phyloP scores from a whole-genome alignment of 2,888 invertebrate genomes.

The Leptothorax acervorum region DNA sequence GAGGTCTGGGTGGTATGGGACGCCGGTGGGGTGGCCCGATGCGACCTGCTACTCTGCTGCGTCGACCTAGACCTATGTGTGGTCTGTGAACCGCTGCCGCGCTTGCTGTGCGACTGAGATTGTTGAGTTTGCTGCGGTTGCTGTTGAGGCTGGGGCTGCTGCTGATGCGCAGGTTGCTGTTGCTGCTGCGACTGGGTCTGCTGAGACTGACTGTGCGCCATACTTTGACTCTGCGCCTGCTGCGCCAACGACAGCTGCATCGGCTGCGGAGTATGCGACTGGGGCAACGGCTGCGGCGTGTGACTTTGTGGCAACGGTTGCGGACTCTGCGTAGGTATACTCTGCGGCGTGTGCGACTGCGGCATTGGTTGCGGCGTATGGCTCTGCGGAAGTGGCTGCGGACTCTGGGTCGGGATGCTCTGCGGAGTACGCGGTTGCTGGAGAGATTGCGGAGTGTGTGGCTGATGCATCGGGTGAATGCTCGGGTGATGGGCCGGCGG shows the following conservation, averaged over 20 bases:
- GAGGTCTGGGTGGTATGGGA: conserved; percentile 77
- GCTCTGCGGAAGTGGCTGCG: conserved; percentile 86
- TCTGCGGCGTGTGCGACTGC: conserved; percentile 82
- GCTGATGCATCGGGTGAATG: conserved; percentile 83
- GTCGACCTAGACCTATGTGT: conserved; percentile 82
- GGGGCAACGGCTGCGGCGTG: conserved; percentile 81
- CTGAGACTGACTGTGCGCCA: conserved; percentile 80
- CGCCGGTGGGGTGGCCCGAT: conserved; percentile 82
- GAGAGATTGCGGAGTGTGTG: conserved; percentile 83
- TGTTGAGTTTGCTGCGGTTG: conserved; percentile 78
- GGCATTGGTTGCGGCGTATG: conserved; percentile 79
- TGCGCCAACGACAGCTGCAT: conserved; percentile 81
- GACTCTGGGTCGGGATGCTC: conserved; percentile 81
- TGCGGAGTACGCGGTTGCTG: conserved; percentile 86
- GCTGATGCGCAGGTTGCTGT: conserved; percentile 77
- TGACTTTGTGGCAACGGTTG: conserved; percentile 82
- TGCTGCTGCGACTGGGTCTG: conserved; percentile 78
- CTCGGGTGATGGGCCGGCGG: conserved; percentile 83
- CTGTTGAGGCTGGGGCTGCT: conserved; percentile 75
- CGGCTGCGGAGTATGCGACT: conserved; percentile 82
- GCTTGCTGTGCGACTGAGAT: conserved; percentile 80
- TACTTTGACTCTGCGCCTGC: conserved; percentile 79
- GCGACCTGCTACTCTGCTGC: conserved; percentile 82
- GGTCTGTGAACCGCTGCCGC: conserved; percentile 82
- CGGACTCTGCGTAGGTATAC: conserved; percentile 82